Evolutionary conservation across 2,888 invertebrate species (phyloP), one percentile per base, ranked within the genome.

Genomic region (Hyppa rectilinea): DNA sequence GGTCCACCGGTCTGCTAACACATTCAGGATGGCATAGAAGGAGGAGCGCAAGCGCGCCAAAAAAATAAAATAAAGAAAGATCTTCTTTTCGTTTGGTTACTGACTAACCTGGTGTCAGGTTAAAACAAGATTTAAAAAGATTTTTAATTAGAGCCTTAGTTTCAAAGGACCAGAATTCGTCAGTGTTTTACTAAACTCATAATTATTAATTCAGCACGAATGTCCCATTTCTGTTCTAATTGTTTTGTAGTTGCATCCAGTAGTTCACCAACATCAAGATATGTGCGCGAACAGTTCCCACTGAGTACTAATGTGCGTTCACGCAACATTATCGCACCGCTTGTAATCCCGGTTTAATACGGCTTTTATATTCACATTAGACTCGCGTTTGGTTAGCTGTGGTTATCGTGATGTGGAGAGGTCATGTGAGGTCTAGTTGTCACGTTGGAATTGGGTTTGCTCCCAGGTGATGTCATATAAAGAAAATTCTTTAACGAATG

Each of bases 291-390:
- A 55, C 34, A 38, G 62, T 58, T 75, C 80, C 63, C 83, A 80
- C 58, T 65, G 63, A 34, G 34, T 10, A 38, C 53, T 50, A n/a
- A 49, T 29, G 43, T 53, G n/a, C 38, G 55, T 71, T 63, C 67
- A 65, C 76, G 76, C 71, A 68, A 68, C 64, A 60, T 71, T 71
- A 80, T 75, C 80, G 17, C 62, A 75, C 65, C 26, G 80, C 81
- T 31, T 80, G 65, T 67, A 68, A 83, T 80, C 67, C 56, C 38
- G 43, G 50, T 56, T 63, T 83, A 75, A 80, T 80, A 49, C 80
- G 81, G 43, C 69, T 52, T 50, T 77, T 77, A 77, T 63, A 75
- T 75, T 80, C 81, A 75, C 81, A 77, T 77, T 77, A 77, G 69
- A 45, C 31, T 23, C 62, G 76, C 62, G 62, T 56, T 75, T 58